phyloP scores from a whole-genome alignment of 1,140 invertebrate genomes.

The Trichonephila inaurata region DNA sequence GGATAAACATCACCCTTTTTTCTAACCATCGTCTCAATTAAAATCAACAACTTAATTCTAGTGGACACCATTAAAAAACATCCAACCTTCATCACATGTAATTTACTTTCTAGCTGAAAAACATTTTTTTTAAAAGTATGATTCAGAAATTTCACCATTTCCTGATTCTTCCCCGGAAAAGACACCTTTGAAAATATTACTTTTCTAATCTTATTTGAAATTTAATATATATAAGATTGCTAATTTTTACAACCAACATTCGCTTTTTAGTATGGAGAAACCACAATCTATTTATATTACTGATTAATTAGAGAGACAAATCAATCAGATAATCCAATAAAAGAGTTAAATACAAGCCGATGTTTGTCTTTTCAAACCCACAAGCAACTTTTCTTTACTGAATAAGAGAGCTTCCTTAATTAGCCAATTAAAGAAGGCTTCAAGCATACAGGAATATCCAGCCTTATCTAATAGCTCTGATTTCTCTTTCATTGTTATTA shows the following conservation, averaged over 20 bases:
- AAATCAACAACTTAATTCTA: background rate
- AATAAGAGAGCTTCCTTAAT: constrained; percentile 28
- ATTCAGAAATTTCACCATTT: too few species aligned
- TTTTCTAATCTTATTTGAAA: background rate
- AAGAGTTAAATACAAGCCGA: background rate
- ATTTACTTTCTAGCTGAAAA: too few species aligned
- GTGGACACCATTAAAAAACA: too few species aligned
- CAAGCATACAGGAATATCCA: constrained; percentile 48
- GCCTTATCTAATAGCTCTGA: constrained; percentile 56
- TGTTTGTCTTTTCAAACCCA: background rate
- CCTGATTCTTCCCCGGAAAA: too few species aligned
- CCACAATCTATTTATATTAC: background rate
- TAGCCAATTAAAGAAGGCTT: constrained; percentile 53
- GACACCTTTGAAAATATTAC: too few species aligned
- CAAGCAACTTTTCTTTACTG: background rate
- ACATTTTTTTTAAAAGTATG: too few species aligned
- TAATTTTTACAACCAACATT: background rate
- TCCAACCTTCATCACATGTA: too few species aligned
- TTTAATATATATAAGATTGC: background rate
- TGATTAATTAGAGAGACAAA: background rate
- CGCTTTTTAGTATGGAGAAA: background rate
- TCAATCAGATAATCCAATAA: constrained; percentile 15
- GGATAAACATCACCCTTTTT: background rate
- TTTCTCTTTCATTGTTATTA: constrained; percentile 31
- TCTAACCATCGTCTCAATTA: background rate